Conservation (phyloP, 2,113 vertebrate species). For the Clarias macrocephalus region DNA sequence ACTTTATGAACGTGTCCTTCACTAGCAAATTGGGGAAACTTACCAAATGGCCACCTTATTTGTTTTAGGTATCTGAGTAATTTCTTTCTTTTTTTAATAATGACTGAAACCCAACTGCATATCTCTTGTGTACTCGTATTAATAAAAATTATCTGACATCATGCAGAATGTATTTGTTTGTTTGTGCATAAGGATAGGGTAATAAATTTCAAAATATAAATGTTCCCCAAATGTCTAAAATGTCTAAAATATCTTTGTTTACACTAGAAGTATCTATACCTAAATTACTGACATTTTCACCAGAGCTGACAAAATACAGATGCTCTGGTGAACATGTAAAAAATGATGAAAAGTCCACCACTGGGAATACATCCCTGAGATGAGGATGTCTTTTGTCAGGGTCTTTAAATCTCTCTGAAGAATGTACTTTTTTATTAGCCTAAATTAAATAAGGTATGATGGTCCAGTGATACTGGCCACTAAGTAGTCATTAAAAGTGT, state of each 20-base stretch:
- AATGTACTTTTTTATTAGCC: not conserved
- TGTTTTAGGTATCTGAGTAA: not conserved
- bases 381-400: not conserved
- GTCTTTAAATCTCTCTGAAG: not conserved
- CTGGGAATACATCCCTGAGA: not conserved
- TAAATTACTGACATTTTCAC: not conserved
- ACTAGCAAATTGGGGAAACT: not conserved
- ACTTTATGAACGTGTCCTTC: not conserved
- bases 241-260: not conserved
- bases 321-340: not conserved
- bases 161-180: not conserved
- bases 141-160: constrained; percentile 10
- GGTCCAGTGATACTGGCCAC: not conserved
- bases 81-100: not conserved
- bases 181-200: not conserved
- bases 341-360: not conserved
- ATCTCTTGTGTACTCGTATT: constrained; percentile 17
- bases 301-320: not conserved
- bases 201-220: not conserved
- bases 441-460: not conserved
- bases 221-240: not conserved
- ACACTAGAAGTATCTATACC: not conserved
- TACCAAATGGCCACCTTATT: not conserved
- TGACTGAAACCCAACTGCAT: not conserved
- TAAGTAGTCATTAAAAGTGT: not conserved